Evolutionary conservation across 2,113 vertebrate genomes (phyloP).

Genomic region (Cathartes aura): DNA sequence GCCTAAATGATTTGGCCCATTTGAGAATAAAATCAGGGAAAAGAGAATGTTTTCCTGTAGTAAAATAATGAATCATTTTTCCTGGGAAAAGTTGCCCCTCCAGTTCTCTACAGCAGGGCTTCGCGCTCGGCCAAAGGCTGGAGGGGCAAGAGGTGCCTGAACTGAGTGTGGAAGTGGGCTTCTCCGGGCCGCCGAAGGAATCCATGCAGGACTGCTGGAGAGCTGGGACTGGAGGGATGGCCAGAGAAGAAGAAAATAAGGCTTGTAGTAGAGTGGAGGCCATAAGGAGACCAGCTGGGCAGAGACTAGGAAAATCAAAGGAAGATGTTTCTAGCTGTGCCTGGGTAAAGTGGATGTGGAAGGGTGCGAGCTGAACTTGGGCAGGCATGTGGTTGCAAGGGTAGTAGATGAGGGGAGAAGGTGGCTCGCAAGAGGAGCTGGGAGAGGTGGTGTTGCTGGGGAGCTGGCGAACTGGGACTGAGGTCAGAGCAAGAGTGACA

Average conservation of each 20-base stretch:
- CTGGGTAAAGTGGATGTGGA: background rate
- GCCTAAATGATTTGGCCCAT: background rate
- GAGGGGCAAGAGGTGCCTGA: background rate
- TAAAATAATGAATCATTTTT: background rate
- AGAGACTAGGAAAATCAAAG: background rate
- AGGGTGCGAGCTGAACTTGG: background rate
- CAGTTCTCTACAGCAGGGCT: background rate
- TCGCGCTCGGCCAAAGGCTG: accelerated
- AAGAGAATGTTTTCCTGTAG: background rate
- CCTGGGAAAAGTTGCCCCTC: background rate
- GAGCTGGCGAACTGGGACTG: background rate
- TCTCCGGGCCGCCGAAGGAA: background rate
- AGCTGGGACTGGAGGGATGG: background rate
- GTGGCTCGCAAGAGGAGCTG: background rate
- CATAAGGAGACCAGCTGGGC: background rate
- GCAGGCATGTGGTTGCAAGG: background rate
- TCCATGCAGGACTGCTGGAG: background rate
- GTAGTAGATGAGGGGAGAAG: background rate
- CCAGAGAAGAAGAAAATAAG: background rate
- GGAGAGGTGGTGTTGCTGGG: background rate
- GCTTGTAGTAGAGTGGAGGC: background rate
- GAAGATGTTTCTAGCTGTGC: background rate
- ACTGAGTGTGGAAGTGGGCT: background rate
- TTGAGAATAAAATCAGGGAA: background rate
- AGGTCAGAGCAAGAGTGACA: background rate